Percentiles rank a stretch among this genome's conserved stretches.
These are phyloP conservation scores for Eudemis profundana DNA, from an alignment of 2,888 invertebrate species.

Conservation along the genomic window DNA sequence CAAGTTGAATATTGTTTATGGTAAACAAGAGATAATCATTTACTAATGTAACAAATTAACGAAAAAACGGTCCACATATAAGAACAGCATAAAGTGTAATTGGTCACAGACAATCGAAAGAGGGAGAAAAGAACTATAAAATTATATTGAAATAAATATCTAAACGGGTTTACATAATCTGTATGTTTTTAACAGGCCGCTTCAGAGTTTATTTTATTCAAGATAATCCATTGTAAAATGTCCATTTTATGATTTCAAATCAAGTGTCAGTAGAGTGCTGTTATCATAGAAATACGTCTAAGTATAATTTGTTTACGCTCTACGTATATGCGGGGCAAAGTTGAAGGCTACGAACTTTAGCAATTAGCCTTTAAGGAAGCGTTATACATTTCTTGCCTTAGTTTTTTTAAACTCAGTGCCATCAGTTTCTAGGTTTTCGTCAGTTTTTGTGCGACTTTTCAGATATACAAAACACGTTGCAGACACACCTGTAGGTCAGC, in stretches of 20 bases:
- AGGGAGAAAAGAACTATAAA: too few species aligned
- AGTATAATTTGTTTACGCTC: constrained; percentile 18
- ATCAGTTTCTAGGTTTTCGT: background rate
- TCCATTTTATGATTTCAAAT: too few species aligned
- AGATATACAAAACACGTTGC: background rate
- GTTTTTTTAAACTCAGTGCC: background rate
- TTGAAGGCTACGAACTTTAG: constrained; percentile 2
- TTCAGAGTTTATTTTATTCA: too few species aligned
- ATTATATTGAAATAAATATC: too few species aligned
- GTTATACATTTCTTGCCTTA: background rate
- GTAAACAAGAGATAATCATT: background rate
- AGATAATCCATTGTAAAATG: too few species aligned
- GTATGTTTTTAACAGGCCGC: too few species aligned
- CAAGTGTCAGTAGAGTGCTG: too few species aligned
- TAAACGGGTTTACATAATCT: too few species aligned
- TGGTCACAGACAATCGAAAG: too few species aligned
- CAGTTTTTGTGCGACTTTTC: background rate
- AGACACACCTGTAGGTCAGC: too few species aligned
- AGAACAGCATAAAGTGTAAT: background rate
- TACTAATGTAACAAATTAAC: background rate
- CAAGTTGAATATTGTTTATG: constrained; percentile 9
- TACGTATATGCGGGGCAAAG: constrained; percentile 2
- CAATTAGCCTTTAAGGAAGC: constrained; percentile 2
- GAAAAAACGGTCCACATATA: too few species aligned
- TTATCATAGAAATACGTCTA: background rate